Conservation (phyloP, 2,113 vertebrate genomes). For the Dipodomys merriami region DNA sequence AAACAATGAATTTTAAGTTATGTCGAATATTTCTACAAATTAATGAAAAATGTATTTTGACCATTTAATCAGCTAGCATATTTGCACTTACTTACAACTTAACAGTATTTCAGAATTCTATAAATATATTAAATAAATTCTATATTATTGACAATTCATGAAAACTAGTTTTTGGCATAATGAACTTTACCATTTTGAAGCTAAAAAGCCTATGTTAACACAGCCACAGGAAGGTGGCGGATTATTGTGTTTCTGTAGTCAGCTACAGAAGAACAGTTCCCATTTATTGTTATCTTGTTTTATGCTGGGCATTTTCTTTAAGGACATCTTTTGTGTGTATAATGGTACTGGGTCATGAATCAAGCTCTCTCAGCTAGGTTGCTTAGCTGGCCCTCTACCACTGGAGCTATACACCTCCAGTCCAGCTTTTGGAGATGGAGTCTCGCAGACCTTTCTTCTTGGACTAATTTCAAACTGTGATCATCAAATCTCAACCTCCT, state of each 20-base stretch:
- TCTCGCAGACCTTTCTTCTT: too few relatives aligned
- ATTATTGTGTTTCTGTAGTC: neutral
- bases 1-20: conserved; percentile 53
- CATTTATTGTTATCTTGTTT: neutral
- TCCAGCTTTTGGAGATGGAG: too few relatives aligned
- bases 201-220: neutral
- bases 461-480: too few relatives aligned
- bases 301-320: neutral
- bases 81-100: conserved; percentile 55
- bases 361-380: too few relatives aligned
- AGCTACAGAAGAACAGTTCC: neutral
- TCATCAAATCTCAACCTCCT: too few relatives aligned
- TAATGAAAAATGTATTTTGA: conserved; percentile 33
- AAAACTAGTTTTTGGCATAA: neutral
- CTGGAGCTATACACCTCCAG: too few relatives aligned
- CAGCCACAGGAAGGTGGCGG: neutral
- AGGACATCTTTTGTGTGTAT: neutral
- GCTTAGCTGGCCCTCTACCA: too few relatives aligned
- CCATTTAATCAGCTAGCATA: neutral
- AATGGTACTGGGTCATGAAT: too few relatives aligned
- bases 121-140: conserved; percentile 61
- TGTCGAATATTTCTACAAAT: conserved; percentile 61
- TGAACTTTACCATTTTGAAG: neutral
- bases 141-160: conserved; percentile 43
- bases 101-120: conserved; percentile 34